Conservation (phyloP, 2,113 vertebrate species). For the Hemiscyllium ocellatum region DNA sequence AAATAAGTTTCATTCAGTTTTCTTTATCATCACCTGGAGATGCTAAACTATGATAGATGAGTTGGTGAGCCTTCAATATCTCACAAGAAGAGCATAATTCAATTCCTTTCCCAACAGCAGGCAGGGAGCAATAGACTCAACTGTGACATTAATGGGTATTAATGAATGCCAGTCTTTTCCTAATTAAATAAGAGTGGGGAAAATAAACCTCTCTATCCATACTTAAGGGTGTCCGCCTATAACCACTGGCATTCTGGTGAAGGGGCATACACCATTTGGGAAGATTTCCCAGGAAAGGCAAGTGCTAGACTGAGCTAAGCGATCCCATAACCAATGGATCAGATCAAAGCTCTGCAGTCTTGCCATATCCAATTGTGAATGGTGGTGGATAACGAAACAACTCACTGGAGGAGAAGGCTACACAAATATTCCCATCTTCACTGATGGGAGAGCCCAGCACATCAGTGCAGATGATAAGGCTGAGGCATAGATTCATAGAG, state of each 20-base stretch:
- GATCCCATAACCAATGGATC: no score
- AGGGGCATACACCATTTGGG: background rate
- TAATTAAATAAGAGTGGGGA: background rate
- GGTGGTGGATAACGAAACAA: no score
- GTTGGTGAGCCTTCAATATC: background rate
- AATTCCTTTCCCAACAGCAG: no score
- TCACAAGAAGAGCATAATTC: background rate
- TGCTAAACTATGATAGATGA: background rate
- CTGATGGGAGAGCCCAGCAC: no score
- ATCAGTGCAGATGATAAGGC: no score
- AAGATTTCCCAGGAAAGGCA: background rate
- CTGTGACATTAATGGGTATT: background rate
- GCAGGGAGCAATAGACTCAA: background rate
- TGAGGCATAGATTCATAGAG: no score
- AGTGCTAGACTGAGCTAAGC: no score
- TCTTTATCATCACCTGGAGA: background rate
- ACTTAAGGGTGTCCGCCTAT: background rate
- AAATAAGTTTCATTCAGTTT: background rate
- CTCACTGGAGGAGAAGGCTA: no score
- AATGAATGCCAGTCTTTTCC: background rate
- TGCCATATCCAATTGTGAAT: no score
- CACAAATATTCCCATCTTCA: no score
- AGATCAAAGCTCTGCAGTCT: no score
- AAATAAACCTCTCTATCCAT: background rate
- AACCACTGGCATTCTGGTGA: background rate